These are phyloP conservation scores for Sanderia malayensis DNA, from an alignment of 30 jellyfish, hydroid and myxozoan species.

Conservation along the genomic window DNA sequence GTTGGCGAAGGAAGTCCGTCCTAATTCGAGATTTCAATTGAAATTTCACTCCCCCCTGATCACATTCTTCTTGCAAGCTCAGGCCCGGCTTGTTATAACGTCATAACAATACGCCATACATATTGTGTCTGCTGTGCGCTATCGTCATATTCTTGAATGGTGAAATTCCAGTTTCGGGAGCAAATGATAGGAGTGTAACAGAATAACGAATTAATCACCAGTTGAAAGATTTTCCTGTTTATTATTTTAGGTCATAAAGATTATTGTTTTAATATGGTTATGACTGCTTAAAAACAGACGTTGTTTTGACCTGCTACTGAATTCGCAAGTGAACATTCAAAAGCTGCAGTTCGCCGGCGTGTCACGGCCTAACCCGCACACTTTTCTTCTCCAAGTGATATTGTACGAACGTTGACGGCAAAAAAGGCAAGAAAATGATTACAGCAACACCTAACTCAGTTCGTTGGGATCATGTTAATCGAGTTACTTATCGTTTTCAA, in stretches of 20 bases:
- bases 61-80: too few relatives aligned
- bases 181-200: too few relatives aligned
- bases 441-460: conserved; percentile 95
- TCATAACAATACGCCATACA: too few relatives aligned
- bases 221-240: not conserved
- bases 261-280: too few relatives aligned
- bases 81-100: too few relatives aligned
- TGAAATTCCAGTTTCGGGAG: too few relatives aligned
- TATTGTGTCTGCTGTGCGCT: too few relatives aligned
- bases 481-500: conserved; percentile 88
- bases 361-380: not conserved
- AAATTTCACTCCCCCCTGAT: too few relatives aligned
- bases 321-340: not conserved
- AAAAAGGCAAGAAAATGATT: conserved; percentile 55
- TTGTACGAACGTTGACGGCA: not conserved
- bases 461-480: conserved; percentile 93
- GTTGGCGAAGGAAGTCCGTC: too few relatives aligned
- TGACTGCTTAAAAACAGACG: not conserved
- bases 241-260: not conserved
- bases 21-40: too few relatives aligned
- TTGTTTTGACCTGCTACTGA: not conserved
- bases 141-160: too few relatives aligned
- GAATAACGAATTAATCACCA: too few relatives aligned
- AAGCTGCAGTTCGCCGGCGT: not conserved
- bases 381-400: not conserved